A percentile compares a stretch with the other conserved stretches of the same genome.
These are phyloP conservation scores for Python bivittatus DNA, from an alignment of 2,113 vertebrate genomes.

Conservation along the genomic window DNA sequence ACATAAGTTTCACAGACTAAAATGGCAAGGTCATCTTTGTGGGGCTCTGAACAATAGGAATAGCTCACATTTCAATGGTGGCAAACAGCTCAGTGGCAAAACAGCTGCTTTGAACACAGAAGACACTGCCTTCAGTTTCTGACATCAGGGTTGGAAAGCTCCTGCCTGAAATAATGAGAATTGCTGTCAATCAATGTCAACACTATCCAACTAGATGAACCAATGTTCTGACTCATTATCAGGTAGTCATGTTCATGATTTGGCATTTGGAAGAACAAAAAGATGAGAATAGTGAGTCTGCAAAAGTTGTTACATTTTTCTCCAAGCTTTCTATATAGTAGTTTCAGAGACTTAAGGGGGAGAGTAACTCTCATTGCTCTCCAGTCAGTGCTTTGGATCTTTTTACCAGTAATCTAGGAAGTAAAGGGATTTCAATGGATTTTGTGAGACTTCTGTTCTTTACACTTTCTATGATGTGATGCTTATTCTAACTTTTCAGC, in stretches of 20 bases:
- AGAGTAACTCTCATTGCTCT: neutral
- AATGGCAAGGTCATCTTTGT: neutral
- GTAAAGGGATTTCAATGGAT: neutral
- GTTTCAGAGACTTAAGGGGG: neutral
- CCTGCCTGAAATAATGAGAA: neutral
- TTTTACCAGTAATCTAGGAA: neutral
- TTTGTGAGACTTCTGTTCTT: neutral
- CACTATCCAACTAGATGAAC: neutral
- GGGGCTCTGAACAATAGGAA: neutral
- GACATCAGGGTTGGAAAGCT: neutral
- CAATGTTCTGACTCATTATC: neutral
- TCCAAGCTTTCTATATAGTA: neutral
- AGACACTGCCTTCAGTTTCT: neutral
- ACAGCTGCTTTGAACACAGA: neutral
- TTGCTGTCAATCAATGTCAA: neutral
- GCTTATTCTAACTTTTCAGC: neutral
- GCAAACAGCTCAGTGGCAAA: neutral
- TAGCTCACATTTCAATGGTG: neutral
- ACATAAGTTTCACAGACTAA: neutral
- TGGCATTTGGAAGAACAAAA: neutral
- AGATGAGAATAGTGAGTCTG: neutral
- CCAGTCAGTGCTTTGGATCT: neutral
- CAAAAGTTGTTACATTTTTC: neutral
- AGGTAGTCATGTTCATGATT: neutral
- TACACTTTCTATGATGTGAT: neutral